Base-by-base conservation (phyloP, 2,113 vertebrate genomes). In the Melierax canorus region DNA sequence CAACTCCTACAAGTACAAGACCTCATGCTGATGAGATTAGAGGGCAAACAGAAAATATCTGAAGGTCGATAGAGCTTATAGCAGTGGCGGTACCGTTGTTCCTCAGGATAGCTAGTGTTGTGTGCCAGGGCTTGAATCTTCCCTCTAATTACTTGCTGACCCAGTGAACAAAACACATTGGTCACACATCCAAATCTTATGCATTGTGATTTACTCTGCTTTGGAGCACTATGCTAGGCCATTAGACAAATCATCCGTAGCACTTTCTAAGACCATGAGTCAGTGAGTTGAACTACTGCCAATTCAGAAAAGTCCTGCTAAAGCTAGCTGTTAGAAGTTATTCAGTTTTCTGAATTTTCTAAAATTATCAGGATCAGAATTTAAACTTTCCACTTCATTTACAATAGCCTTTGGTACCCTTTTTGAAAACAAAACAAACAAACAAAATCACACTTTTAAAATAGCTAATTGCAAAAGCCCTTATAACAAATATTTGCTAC, bases 201-300 rank as follows among this genome's bases (percentile, higher is more conserved):
- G 3, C 1, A 1, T 36, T 93, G 51, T 92, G 94, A 94, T 95
- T 96, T 93, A 93, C 78, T 79, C 78, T 63, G 72, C 80, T 93
- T 72, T 85, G 85, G 38, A 86, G 81, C 56, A 51, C 78, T 41
- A 34, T 38, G 29, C 62, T 41, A 59, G 56, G 64, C 88, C 87
- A 90, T 96, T 97, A 96, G 66, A 94, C 85, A 93, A 97, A 94
- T 87, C 69, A 93, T 59, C 88, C 94, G 46, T 27, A 68, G 69
- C 81, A 63, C 66, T 85, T 92, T 77, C 56, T 93, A 84, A 91
- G 13, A 77, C 22, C 12, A 5, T 74, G 84, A 89, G 68, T 75
- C 87, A 85, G 43, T 75, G 73, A 78, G 34, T 34, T 94, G 92
- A 73, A 78, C 36, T 71, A 72, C 18, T 59, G 77, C 95, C 92